Percentiles rank a stretch among this genome's conserved stretches.
phyloP scores from a whole-genome alignment of 1,140 invertebrate genomes.

The Apis cerana region DNA sequence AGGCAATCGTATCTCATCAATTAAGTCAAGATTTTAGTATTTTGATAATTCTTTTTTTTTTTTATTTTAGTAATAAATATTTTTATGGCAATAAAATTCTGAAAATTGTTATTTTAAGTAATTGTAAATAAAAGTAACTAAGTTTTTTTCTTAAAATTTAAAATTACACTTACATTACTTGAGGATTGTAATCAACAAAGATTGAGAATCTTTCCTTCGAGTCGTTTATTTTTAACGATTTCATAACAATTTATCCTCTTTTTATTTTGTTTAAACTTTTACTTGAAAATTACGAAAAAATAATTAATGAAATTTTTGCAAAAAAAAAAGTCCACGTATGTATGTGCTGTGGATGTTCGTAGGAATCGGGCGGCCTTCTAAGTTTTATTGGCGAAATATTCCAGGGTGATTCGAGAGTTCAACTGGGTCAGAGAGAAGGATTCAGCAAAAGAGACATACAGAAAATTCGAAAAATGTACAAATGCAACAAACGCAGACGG shows the following conservation, averaged over 20 bases:
- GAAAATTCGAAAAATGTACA: conserved; percentile 90
- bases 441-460: conserved; percentile 87
- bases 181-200: too few species aligned
- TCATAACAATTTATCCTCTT: too few species aligned
- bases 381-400: conserved; percentile 65
- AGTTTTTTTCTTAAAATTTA: too few species aligned
- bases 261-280: background rate
- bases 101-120: too few species aligned
- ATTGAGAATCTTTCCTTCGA: too few species aligned
- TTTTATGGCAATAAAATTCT: too few species aligned
- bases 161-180: too few species aligned
- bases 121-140: too few species aligned
- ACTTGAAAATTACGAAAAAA: background rate
- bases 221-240: background rate
- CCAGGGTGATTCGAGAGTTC: conserved; percentile 51
- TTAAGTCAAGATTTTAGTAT: background rate
- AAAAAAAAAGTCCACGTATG: background rate
- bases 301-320: background rate
- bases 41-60: background rate
- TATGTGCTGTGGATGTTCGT: background rate
- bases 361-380: conserved; percentile 61
- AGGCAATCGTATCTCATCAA: background rate
- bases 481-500: conserved; percentile 82
- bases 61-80: too few species aligned
- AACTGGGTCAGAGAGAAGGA: conserved; percentile 86